Base-by-base conservation (phyloP, 2,888 invertebrate genomes). In the Spisula subtruncata region DNA sequence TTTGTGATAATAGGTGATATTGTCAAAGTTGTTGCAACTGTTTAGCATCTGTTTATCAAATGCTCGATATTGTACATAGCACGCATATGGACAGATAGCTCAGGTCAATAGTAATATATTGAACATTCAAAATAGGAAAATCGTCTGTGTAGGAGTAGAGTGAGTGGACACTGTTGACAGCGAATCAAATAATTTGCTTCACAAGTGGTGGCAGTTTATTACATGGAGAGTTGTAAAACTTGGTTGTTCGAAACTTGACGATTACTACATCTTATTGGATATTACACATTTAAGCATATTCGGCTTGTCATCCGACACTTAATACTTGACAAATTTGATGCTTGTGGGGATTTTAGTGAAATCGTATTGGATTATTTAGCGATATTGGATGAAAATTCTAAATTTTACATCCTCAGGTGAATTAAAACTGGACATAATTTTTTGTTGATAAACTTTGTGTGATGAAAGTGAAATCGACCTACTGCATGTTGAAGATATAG, bases 251-350 rank as follows among this genome's bases (percentile, higher is more conserved):
- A 79, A 66, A 71, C 66, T 82, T 8, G 14, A 51, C 71, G 82
- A 82, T 87, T 87, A 87, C 82, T 0, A 14, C n/a, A 12, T 35
- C 16, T 87, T 82, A 87, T 51, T 35, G 16, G 66, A 86, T 48
- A 71, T 86, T 86, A 66, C n/a, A 25, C 25, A 12, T 66, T 66
- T n/a, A 25, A 66, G 25, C 25, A 66, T 25, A 25, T 66, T 25
- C 60, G 10, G 12, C 60, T 25, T 66, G 60, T 66, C 60, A 66
- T 66, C 20, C 6, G n/a, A 66, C 25, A 66, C 60, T 66, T 66
- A 66, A 25, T 10, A 66, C 25, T 66, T 66, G 60, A 66, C 6
- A 25, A 66, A 66, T 66, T 66, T 25, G 60, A 25, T 66, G 60
- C 60, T 66, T 66, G 25, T 25, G 25, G 60, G 60, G 25, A 25